phyloP scores from a whole-genome alignment of 2,797 vertebrate species.

The Schizopygopsis malacanthus region DNA sequence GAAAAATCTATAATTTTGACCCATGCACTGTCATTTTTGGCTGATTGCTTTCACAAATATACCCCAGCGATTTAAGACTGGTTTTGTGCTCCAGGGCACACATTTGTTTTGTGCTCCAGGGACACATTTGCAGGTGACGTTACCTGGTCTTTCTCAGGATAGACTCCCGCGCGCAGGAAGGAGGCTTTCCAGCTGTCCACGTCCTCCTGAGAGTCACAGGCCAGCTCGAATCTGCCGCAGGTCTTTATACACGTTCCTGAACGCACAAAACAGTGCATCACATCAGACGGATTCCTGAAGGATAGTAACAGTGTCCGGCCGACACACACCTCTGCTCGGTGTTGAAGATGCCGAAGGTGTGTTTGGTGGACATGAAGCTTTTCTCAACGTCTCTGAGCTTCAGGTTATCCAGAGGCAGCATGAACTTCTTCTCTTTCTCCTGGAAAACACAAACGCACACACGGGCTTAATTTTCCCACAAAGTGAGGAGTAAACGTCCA shows the following conservation, averaged over 20 bases:
- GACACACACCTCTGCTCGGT: constrained; percentile 88
- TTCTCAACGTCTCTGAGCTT: constrained; percentile 96
- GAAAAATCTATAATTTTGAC: too few species aligned
- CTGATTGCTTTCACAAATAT: too few species aligned
- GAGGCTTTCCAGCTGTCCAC: constrained; percentile 99
- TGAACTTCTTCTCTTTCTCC: constrained; percentile 99
- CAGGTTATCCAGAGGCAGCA: constrained; percentile 97
- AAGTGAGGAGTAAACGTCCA: background rate
- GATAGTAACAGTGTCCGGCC: background rate
- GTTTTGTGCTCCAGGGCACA: too few species aligned
- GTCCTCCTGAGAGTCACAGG: constrained; percentile 94
- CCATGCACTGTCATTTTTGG: too few species aligned
- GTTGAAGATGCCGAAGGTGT: constrained; percentile 94
- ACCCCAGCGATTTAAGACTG: too few species aligned
- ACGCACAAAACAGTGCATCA: background rate
- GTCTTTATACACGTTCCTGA: constrained; percentile 96
- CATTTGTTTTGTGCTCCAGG: too few species aligned
- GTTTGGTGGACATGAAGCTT: constrained; percentile 98
- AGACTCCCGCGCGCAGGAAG: constrained; percentile 93
- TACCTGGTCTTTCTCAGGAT: constrained; percentile 90
- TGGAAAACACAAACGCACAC: constrained; percentile 62
- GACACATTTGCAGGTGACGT: too few species aligned
- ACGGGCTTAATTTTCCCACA: background rate
- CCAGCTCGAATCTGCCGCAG: constrained; percentile 94
- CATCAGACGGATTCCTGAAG: constrained; percentile 29